phyloP scores from a whole-genome alignment of 2,888 invertebrate genomes.

The Plemyria rubiginata region DNA sequence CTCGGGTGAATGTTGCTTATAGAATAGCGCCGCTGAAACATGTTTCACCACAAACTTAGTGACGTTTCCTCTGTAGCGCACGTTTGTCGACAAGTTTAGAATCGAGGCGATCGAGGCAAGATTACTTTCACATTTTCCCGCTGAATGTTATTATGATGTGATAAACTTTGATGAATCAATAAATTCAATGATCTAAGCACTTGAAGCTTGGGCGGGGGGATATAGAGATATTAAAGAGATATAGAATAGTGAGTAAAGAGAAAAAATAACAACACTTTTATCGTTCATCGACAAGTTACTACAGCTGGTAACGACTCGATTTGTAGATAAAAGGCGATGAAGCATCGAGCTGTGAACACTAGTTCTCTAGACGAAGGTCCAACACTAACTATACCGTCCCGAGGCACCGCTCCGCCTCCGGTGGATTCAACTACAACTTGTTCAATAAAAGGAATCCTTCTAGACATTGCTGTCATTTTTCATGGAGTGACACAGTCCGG shows the following conservation, averaged over 20 bases:
- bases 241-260: too few relatives aligned
- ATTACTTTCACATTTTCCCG: too few relatives aligned
- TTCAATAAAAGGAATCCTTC: constrained; percentile 9
- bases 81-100: neutral
- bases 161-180: too few relatives aligned
- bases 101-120: too few relatives aligned
- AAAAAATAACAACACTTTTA: neutral
- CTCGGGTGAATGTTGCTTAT: too few relatives aligned
- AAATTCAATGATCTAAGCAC: too few relatives aligned
- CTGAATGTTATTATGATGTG: too few relatives aligned
- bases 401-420: neutral
- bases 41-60: neutral
- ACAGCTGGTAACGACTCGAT: neutral
- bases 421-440: neutral
- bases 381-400: constrained; percentile 1
- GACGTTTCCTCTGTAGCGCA: neutral
- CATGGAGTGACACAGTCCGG: neutral
- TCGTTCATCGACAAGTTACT: neutral
- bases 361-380: neutral
- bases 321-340: neutral
- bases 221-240: too few relatives aligned
- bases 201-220: too few relatives aligned
- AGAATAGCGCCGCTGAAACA: neutral
- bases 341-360: neutral
- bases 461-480: constrained; percentile 15